Percentiles rank a stretch among this genome's conserved stretches.
Conservation (phyloP, 2,797 vertebrate species). For the Enteromius unitaeniatus region DNA sequence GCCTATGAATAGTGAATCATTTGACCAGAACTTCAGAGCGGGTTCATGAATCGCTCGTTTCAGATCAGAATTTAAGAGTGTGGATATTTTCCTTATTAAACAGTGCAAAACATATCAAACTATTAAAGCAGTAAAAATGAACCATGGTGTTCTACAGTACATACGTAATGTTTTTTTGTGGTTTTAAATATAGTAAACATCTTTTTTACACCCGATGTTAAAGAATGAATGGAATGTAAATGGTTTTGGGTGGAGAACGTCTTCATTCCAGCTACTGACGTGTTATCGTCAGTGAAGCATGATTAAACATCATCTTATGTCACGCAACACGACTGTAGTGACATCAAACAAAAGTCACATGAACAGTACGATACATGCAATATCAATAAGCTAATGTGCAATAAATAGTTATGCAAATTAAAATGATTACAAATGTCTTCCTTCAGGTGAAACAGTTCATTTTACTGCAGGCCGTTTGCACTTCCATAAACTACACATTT, state of each 20-base stretch:
- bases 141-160: background rate
- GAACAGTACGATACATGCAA: background rate
- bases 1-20: too few species aligned
- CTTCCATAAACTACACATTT: background rate
- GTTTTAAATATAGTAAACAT: background rate
- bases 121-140: background rate
- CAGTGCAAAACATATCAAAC: too few species aligned
- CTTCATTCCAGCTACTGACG: background rate
- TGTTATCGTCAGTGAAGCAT: background rate
- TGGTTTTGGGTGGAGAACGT: background rate
- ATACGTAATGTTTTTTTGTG: background rate
- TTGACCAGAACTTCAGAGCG: too few species aligned
- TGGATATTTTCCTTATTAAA: too few species aligned
- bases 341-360: background rate
- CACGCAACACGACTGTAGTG: background rate
- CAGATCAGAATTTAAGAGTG: too few species aligned
- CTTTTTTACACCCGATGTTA: background rate
- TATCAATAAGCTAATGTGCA: background rate
- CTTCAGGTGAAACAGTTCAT: background rate
- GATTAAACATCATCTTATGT: background rate
- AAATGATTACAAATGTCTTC: background rate
- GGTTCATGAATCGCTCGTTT: background rate
- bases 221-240: background rate
- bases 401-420: background rate
- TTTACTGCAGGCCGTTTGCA: background rate